Percentiles rank a stretch among this genome's conserved stretches.
Conservation (phyloP, 2,888 invertebrate genomes). For the Leptogaster cylindrica region DNA sequence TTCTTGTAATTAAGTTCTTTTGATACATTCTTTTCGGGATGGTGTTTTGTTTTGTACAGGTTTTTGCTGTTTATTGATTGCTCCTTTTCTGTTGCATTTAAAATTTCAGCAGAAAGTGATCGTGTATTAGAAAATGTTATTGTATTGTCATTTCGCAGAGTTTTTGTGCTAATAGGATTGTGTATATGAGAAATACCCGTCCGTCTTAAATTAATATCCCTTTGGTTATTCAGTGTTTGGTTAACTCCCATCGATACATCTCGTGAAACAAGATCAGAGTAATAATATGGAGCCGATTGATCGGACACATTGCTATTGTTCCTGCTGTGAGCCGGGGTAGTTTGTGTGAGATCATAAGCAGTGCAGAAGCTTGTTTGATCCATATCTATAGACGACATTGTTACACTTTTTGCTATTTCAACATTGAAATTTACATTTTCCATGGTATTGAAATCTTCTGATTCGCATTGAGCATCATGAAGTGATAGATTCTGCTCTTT, state of each 20-base stretch:
- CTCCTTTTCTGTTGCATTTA: conserved; percentile 71
- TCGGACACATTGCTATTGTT: conserved; percentile 69
- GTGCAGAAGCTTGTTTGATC: conserved; percentile 50
- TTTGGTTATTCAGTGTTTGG: conserved; percentile 73
- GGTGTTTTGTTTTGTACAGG: conserved; percentile 57
- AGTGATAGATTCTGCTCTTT: conserved; percentile 50
- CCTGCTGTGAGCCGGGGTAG: conserved; percentile 66
- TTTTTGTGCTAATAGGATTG: conserved; percentile 68
- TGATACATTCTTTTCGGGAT: conserved; percentile 46
- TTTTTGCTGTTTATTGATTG: conserved; percentile 61
- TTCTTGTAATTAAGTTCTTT: conserved; percentile 45
- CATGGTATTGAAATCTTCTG: conserved; percentile 46
- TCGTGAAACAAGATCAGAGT: conserved; percentile 68
- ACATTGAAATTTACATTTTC: conserved; percentile 29
- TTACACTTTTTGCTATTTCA: conserved; percentile 50
- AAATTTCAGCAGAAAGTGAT: conserved; percentile 71
- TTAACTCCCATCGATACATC: conserved; percentile 4
- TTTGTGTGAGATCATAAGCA: conserved; percentile 50
- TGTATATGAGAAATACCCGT: conserved; percentile 76
- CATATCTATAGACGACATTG: conserved; percentile 51
- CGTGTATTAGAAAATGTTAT: conserved; percentile 64
- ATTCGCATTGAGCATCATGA: conserved; percentile 50
- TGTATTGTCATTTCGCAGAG: conserved; percentile 46
- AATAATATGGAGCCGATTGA: conserved; percentile 84
- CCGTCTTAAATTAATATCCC: conserved; percentile 68